Evolutionary conservation across 2,888 invertebrate species (phyloP), one percentile per base, ranked within the genome.

Genomic region (Antheraea assamensis): DNA sequence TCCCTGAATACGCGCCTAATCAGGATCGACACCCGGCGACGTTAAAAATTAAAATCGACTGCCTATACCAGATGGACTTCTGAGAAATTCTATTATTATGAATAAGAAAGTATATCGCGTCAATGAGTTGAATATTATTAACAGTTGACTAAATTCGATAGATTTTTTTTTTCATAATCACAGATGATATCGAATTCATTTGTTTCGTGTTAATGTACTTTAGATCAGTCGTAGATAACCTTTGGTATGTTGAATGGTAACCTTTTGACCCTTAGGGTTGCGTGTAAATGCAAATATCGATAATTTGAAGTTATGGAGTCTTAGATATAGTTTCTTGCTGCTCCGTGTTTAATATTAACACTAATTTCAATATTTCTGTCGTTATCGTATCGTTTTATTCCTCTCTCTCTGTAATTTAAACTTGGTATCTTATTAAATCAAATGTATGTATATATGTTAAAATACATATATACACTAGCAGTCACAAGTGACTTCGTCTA

Each of bases 1-100:
- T 68, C 15, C n/a, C 68, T 68, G 35, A 68, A 68, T 68, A 35
- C 68, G 68, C 10, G n/a, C 68, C 61, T 64, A 64, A 66, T 49
- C 10, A 24, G 21, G 19, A 27, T 27, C 55, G 31, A 55, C 47
- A 55, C 55, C 27, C 49, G 35, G 70, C 72, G 66, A 31, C 27
- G 72, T 71, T 61, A 42, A 76, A 79, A 78, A 78, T 77, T 78
- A 71, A 78, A 80, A 76, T 75, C 76, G 77, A 79, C 77, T 78
- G 74, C 73, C 73, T 78, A 74, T 72, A 47, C 49, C 71, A 72
- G 73, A 73, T 79, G 75, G 49, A 73, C 72, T 76, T 75, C 72
- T 19, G 73, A 76, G 74, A 77, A 76, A 77, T 79, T 76, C 74
- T 66, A 35, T 70, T 31, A 21, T n/a, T 72, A 58, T 58, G 58